Percentiles rank a stretch among this genome's conserved stretches.
Conservation (phyloP, 1,140 invertebrate genomes). For the Temnothorax nylanderi region DNA sequence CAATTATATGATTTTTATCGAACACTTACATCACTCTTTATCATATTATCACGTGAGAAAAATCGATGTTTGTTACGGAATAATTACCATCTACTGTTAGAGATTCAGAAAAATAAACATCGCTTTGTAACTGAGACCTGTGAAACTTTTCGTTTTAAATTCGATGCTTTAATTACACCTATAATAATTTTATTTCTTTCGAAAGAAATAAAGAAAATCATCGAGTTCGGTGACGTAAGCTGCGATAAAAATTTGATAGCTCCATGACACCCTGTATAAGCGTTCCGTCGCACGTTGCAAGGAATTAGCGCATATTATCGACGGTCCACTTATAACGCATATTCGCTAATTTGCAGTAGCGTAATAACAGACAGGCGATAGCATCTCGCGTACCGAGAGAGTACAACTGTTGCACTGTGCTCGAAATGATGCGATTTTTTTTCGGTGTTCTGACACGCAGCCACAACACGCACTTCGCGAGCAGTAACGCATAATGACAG, state of each 20-base stretch:
- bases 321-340: conserved; percentile 45
- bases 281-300: conserved; percentile 36
- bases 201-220: not conserved
- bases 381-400: conserved; percentile 26
- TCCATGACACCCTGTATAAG: not conserved
- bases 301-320: conserved; percentile 61
- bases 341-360: conserved; percentile 56
- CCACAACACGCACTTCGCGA: conserved; percentile 14
- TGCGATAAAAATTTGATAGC: not conserved
- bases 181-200: not conserved
- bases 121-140: not conserved
- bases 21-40: not conserved
- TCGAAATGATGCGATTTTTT: conserved; percentile 25
- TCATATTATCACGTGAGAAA: not conserved
- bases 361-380: conserved; percentile 39
- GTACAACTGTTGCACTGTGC: conserved; percentile 59
- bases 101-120: not conserved
- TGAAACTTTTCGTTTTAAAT: not conserved
- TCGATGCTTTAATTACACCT: not conserved
- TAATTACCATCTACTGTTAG: not conserved
- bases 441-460: not conserved
- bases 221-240: not conserved
- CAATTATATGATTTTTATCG: not conserved
- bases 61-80: not conserved
- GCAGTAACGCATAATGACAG: conserved; percentile 9